A percentile compares a stretch with the other conserved stretches of the same genome.
These are phyloP conservation scores for Sebastes melanostomus DNA, from an alignment of 2,797 vertebrate species.

Conservation along the genomic window DNA sequence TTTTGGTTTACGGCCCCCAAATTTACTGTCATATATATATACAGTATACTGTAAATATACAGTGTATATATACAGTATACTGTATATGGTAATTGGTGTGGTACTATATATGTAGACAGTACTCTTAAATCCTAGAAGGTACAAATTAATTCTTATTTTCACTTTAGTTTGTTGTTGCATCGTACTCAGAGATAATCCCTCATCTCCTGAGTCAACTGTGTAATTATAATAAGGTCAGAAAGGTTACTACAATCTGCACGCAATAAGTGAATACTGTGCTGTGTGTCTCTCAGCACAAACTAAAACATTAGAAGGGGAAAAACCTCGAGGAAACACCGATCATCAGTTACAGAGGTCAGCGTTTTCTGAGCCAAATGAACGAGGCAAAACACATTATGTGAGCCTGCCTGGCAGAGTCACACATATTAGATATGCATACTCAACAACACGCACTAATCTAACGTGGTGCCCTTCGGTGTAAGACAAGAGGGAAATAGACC, in stretches of 20 bases:
- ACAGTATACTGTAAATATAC: too few relatives aligned
- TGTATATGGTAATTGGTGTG: neutral
- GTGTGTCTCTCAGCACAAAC: neutral
- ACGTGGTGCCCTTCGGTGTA: slow-evolving; percentile 22
- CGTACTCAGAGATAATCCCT: neutral
- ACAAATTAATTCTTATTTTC: slow-evolving; percentile 5
- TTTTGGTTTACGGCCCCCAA: neutral
- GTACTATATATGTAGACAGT: neutral
- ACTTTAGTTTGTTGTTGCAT: slow-evolving; percentile 1
- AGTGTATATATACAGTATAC: too few relatives aligned
- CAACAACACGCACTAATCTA: slow-evolving; percentile 5
- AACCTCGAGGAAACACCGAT: slow-evolving; percentile 38
- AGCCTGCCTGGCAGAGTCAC: slow-evolving; percentile 4
- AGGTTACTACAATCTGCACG: slow-evolving; percentile 21
- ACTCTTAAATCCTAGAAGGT: neutral
- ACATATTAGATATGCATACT: slow-evolving; percentile 21
- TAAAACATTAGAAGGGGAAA: slow-evolving; percentile 26
- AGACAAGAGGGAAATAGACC: slow-evolving; percentile 43
- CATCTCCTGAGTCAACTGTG: neutral
- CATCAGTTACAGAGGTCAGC: slow-evolving; percentile 50
- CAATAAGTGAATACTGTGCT: neutral
- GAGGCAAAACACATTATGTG: slow-evolving; percentile 28
- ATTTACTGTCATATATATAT: too few relatives aligned
- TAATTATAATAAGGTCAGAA: slow-evolving; percentile 10
- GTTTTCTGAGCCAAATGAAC: slow-evolving; percentile 47